A percentile compares a stretch with the other conserved stretches of the same genome.
Evolutionary conservation across 2,888 invertebrate genomes (phyloP).

Genomic region (Diaperis boleti): DNA sequence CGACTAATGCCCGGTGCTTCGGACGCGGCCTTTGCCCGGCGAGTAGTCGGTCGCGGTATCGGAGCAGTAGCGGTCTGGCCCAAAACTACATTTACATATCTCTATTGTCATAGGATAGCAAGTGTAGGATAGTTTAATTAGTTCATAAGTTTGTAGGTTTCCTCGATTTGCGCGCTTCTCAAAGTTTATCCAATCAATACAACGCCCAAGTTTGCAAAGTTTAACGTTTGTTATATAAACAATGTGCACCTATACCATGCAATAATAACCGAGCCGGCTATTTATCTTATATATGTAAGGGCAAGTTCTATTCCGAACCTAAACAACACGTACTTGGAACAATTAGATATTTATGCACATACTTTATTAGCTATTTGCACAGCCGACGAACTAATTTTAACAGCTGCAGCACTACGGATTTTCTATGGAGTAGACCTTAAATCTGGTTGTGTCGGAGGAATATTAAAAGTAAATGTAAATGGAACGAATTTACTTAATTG

Average conservation of each 20-base stretch:
- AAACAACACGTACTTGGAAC: slow-evolving; percentile 52
- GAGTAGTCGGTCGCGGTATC: slow-evolving; percentile 21
- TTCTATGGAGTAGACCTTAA: slow-evolving; percentile 7
- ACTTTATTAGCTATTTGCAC: slow-evolving; percentile 38
- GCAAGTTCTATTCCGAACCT: slow-evolving; percentile 51
- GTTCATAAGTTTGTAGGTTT: slow-evolving; percentile 66
- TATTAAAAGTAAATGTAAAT: slow-evolving; percentile 1
- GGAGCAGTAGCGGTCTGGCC: slow-evolving; percentile 43
- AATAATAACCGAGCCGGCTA: slow-evolving; percentile 61
- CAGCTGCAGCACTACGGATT: slow-evolving; percentile 2
- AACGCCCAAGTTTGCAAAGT: slow-evolving; percentile 62
- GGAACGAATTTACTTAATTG: slow-evolving; percentile 2
- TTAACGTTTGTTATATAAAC: slow-evolving; percentile 66
- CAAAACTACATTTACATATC: slow-evolving; percentile 65
- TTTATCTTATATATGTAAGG: slow-evolving; percentile 58
- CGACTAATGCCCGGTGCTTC: slow-evolving; percentile 35
- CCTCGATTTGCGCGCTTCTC: slow-evolving; percentile 59
- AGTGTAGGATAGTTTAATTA: slow-evolving; percentile 66
- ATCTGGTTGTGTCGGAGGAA: neutral
- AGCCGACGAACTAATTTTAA: slow-evolving; percentile 18
- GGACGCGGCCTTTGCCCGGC: neutral
- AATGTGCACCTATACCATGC: slow-evolving; percentile 61
- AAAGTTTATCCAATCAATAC: slow-evolving; percentile 66
- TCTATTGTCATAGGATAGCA: slow-evolving; percentile 65
- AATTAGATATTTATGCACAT: slow-evolving; percentile 54